Percentiles rank a stretch among this genome's conserved stretches.
Conservation (phyloP, 2,113 vertebrate genomes). For the Varanus salvator region DNA sequence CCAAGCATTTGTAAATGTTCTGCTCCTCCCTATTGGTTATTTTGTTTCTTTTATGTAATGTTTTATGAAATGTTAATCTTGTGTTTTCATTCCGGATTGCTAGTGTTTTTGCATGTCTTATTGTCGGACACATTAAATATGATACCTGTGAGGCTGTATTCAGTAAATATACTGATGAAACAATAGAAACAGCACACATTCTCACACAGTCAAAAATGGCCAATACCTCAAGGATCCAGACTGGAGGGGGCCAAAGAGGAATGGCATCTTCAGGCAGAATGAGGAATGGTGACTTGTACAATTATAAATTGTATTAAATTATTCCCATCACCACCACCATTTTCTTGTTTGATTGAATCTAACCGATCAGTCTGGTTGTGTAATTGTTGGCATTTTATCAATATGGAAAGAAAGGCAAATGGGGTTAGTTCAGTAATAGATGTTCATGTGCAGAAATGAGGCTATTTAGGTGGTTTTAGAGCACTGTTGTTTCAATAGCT, state of each 20-base stretch:
- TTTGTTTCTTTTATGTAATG: background rate
- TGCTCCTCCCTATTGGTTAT: background rate
- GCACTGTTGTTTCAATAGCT: background rate
- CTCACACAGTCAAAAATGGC: background rate
- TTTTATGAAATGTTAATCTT: too few species aligned
- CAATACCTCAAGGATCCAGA: background rate
- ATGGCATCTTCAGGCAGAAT: background rate
- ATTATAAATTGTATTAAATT: too few species aligned
- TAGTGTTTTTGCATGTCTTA: background rate
- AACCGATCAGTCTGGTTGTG: background rate
- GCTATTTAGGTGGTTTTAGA: background rate
- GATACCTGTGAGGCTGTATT: background rate
- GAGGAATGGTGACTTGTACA: background rate
- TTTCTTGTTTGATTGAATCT: background rate
- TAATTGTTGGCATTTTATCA: background rate
- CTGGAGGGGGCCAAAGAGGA: background rate
- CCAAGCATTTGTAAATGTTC: background rate
- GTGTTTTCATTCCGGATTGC: background rate
- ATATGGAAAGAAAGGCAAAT: background rate
- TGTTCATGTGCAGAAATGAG: background rate
- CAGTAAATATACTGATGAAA: background rate
- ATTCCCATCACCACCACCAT: too few species aligned
- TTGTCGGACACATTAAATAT: background rate
- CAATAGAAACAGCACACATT: background rate
- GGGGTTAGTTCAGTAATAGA: background rate